Evolutionary conservation across 2,797 vertebrate species (phyloP), one percentile per base, ranked within the genome.

Genomic region (Odontamblyopus lacepedii): DNA sequence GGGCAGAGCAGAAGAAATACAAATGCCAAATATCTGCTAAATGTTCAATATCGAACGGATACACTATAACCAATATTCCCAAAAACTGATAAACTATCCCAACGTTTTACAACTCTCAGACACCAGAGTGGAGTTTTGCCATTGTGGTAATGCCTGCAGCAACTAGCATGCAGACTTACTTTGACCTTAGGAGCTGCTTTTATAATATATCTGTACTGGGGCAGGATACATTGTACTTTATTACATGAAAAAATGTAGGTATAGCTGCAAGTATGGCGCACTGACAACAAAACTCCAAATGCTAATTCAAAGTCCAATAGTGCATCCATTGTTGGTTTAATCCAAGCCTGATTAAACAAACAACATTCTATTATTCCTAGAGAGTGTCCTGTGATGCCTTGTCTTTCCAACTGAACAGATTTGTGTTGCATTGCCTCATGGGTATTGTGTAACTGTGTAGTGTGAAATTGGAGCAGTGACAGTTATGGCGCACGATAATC

Each of bases 401-500:
- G 69, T 59, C 67, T 78, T 48, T 81, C 77, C 78, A 81, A 44
- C 61, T 6, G 56, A 63, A 64, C 63, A 76, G 73, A 81, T 85
- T 83, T 74, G 8, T 7, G 55, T 69, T 6, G 7, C n/a, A 23
- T 73, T 77, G 70, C 62, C 75, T 29, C 4, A 41, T 51, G 55
- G 51, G 53, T 32, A 32, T 61, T 60, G 59, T 72, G 56, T 56
- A 67, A 48, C 44, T 48, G 12, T 48, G 44, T 48, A 48, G 44
- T 4, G 15, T 48, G 44, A 63, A 64, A 19, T 11, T 9, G 13
- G 62, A 68, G 50, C 69, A 57, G 57, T 56, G 32, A 41, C 66
- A 63, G 76, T 67, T 76, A 72, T 13, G 6, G n/a, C 38, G 71
- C 69, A 26, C 73, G 59, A 72, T 85, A 88, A 93, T 92, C 91